These are phyloP conservation scores for Geophilus truncorum DNA, from an alignment of 2,888 invertebrate species.

Conservation along the genomic window DNA sequence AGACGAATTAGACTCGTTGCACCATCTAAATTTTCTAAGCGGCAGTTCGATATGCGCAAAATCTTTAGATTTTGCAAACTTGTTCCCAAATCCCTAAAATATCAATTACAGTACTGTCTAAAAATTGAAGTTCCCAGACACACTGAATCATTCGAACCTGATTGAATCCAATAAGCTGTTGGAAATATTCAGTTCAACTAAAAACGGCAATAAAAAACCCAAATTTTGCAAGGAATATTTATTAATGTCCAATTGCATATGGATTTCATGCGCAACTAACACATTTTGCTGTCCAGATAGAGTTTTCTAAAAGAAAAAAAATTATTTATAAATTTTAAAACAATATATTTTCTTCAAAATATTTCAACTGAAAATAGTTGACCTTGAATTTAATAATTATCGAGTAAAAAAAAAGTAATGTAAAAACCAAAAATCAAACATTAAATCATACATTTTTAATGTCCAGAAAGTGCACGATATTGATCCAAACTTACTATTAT, in stretches of 20 bases:
- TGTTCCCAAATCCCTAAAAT: slow-evolving; percentile 1
- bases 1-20: background rate
- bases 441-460: no score
- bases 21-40: slow-evolving; percentile 3
- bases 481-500: slow-evolving; percentile 6
- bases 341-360: no score
- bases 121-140: no score
- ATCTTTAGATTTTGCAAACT: slow-evolving; percentile 10
- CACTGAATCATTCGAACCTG: background rate
- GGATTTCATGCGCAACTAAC: background rate
- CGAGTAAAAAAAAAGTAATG: no score
- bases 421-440: no score
- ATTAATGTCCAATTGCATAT: background rate
- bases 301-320: background rate
- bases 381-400: no score
- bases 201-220: background rate
- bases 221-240: slow-evolving; percentile 10
- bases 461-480: no score
- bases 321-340: background rate
- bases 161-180: background rate
- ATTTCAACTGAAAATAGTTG: no score
- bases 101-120: no score
- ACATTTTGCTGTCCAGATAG: background rate
- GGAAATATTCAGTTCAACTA: background rate
- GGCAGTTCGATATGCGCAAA: background rate